Evolutionary conservation across 1,140 invertebrate genomes (phyloP), one percentile per base, ranked within the genome.

Genomic region (Caenorhabditis remanei): DNA sequence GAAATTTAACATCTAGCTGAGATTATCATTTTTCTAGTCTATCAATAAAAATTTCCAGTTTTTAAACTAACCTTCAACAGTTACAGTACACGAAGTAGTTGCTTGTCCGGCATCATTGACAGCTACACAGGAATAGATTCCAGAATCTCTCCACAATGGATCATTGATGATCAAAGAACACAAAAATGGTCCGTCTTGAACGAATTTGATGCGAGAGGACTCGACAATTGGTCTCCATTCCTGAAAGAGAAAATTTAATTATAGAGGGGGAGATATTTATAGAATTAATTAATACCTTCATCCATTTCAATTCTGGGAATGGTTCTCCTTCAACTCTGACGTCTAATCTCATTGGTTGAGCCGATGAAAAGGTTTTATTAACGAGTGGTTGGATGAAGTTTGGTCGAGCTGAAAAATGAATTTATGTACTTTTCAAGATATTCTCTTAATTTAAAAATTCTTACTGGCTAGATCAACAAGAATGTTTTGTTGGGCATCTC

Each of bases 261-360:
- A 21, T 4, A 32, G 1, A 40, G 14, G 19, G 14, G 7, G 40
- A 58, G 43, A 79, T 65, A 32, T 46, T 83, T 50, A 89, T 21
- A 53, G 55, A 55, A 43, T n/a, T 24, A 56, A 32, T 50, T 14
- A 43, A 16, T 40, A 90, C 90, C 93, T 98, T 98, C 93, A 96
- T 98, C 96, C 96, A 98, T 92, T 96, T 97, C n/a, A 99, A 95
- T 88, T 97, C 96, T 0, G 98, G 97, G 90, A 95, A 95, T 0
- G 98, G 98, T 85, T 96, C 95, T 14, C 97, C 98, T 43, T 95
- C 95, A 61, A 99, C 95, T 79, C 96, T 94, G 61, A 97, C 97
- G 91, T 96, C 95, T 48, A 99, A 94, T 71, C 95, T 94, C 6
- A 95, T 96, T 71, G 94, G 95, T 84, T 95, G 95, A 63, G 96